Base-by-base conservation (phyloP, 2,797 vertebrate species). In the Anomalospiza imberbis region DNA sequence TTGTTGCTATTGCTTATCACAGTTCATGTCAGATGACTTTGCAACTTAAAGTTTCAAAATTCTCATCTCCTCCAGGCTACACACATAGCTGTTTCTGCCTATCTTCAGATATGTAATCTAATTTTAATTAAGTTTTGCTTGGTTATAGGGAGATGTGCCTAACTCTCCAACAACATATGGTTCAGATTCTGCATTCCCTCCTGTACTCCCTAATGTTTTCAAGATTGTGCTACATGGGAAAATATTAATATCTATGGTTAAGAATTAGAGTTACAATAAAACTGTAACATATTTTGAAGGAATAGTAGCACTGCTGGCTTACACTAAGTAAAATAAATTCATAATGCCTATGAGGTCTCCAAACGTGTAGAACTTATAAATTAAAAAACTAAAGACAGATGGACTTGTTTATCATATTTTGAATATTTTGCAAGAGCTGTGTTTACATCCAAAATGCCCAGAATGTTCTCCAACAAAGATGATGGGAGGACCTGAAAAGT, bases 201-300 rank as follows among this genome's bases (percentile, higher is more conserved):
- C 81, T 90, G 88, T 88, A 72, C 32, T 80, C 34, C 25, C 54
- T 98, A 97, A 97, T 97, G 93, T 86, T 97, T 98, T 98, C 97
- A 98, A 97, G 97, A 97, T 96, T 96, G 67, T 83, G 88, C 97
- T 97, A 88, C 89, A 73, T 31, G 60, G 93, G 86, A 96, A 98
- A 78, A 93, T 96, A 97, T 97, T 97, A 97, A 96, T 97, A 96
- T 85, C 86, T 96, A 65, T 78, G 77, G 88, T 94, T 85, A 95
- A 97, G 94, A 96, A 97, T 95, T 94, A 97, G 89, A 93, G 80
- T 91, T 97, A 96, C 86, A 96, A 97, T 98, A 97, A 97, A 97
- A 97, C 91, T 93, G 88, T 96, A 97, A 92, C 74, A 54, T 95
- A 95, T 96, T 98, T 97, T 93, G 89, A 96, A 95, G 70, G 95